phyloP scores from a whole-genome alignment of 2,797 vertebrate genomes.

The Bryconaethiops microstoma region DNA sequence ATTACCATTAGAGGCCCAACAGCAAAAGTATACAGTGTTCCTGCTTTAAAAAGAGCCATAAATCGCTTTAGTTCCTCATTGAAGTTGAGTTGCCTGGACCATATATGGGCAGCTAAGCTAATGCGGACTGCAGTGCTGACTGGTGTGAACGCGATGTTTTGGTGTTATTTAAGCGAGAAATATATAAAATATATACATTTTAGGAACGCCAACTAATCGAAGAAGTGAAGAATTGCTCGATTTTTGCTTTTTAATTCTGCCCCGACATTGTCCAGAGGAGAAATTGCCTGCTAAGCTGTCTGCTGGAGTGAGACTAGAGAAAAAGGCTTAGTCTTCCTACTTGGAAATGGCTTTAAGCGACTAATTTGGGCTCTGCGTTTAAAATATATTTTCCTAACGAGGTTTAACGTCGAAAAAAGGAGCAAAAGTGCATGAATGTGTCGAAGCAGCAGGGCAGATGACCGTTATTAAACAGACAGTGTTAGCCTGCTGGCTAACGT shows the following conservation, averaged over 20 bases:
- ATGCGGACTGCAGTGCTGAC: background rate
- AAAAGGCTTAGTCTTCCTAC: too few species aligned
- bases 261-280: too few species aligned
- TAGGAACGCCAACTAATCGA: background rate
- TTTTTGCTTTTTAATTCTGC: background rate
- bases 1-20: too few species aligned
- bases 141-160: background rate
- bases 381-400: background rate
- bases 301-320: too few species aligned
- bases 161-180: background rate
- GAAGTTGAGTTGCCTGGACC: slow-evolving; percentile 16
- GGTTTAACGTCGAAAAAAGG: background rate
- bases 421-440: background rate
- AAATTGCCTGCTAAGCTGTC: too few species aligned
- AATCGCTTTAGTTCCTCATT: background rate
- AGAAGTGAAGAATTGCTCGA: background rate
- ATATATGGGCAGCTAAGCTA: slow-evolving; percentile 32
- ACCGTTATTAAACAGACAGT: too few species aligned
- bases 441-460: background rate
- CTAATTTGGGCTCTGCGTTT: too few species aligned
- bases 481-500: background rate
- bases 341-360: too few species aligned
- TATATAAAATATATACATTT: background rate
- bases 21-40: background rate
- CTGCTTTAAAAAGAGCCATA: background rate